Percentiles rank a stretch among this genome's conserved stretches.
Evolutionary conservation across 1,140 invertebrate genomes (phyloP).

Genomic region (Drosophila hydei): DNA sequence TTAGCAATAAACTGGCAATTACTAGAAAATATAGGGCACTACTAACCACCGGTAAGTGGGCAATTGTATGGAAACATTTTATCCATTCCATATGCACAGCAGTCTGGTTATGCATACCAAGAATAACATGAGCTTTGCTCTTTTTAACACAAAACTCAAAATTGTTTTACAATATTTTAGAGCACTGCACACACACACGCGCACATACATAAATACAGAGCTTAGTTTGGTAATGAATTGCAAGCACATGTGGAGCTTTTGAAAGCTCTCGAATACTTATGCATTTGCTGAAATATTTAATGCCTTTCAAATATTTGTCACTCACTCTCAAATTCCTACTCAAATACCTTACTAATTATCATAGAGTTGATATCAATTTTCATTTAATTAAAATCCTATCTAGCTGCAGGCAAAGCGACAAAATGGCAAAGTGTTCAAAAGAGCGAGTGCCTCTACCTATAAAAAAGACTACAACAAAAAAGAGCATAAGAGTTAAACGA

Average conservation of each 20-base stretch:
- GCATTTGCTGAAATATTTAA: not conserved
- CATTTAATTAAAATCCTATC: conserved; percentile 58
- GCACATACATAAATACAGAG: not conserved
- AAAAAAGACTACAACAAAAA: conserved; percentile 17
- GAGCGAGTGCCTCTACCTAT: not conserved
- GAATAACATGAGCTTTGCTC: conserved; percentile 7
- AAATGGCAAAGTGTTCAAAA: conserved; percentile 37
- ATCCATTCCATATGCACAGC: conserved; percentile 24
- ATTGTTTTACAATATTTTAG: not conserved
- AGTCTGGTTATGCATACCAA: conserved; percentile 20
- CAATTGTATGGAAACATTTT: conserved; percentile 35
- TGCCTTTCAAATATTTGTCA: not conserved
- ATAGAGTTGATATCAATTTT: not conserved
- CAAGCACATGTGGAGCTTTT: not conserved
- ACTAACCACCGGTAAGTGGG: conserved; percentile 10
- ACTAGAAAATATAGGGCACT: conserved; percentile 15
- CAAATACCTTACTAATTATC: not conserved
- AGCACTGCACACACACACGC: not conserved
- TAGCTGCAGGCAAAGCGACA: conserved; percentile 19
- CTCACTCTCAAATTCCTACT: no score
- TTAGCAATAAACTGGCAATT: conserved; percentile 47
- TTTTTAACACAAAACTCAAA: not conserved
- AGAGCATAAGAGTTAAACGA: conserved; percentile 21
- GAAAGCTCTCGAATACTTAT: not conserved
- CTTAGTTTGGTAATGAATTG: not conserved